Percentiles rank a stretch among this genome's conserved stretches.
Conservation (phyloP, 2,888 invertebrate genomes). For the Phyto melanocephala region DNA sequence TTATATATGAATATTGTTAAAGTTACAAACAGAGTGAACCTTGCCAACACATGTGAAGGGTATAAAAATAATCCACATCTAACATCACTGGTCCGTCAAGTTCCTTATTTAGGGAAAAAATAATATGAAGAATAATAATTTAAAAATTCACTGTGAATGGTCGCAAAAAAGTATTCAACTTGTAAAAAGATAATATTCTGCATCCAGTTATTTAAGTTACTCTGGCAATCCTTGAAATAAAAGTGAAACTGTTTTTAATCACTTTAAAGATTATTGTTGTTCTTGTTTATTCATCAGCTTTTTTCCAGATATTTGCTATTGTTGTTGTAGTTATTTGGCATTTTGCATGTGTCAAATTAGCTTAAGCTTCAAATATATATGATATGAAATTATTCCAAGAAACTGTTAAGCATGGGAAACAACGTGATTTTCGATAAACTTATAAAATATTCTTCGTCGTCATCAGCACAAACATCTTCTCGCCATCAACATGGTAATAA, state of each 20-base stretch:
- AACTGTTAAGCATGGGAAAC: constrained; percentile 45
- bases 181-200: no score
- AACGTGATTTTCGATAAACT: constrained; percentile 7
- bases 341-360: constrained; percentile 57
- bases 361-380: constrained; percentile 47
- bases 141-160: no score
- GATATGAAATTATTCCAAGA: constrained; percentile 39
- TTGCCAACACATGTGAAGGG: no score
- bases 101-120: no score
- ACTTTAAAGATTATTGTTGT: constrained; percentile 11
- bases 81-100: no score
- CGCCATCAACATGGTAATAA: not conserved
- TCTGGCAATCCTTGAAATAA: constrained; percentile 31
- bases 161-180: no score
- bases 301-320: not conserved
- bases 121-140: no score
- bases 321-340: constrained; percentile 1
- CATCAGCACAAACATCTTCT: not conserved
- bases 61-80: no score
- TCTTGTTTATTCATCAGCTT: constrained; percentile 18
- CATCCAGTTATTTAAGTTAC: not conserved
- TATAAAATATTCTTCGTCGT: not conserved
- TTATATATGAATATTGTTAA: no score
- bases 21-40: no score
- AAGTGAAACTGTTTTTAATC: constrained; percentile 30